Evolutionary conservation across 2,888 invertebrate genomes (phyloP), one percentile per base, ranked within the genome.

Genomic region (Gymnosoma rotundatum): DNA sequence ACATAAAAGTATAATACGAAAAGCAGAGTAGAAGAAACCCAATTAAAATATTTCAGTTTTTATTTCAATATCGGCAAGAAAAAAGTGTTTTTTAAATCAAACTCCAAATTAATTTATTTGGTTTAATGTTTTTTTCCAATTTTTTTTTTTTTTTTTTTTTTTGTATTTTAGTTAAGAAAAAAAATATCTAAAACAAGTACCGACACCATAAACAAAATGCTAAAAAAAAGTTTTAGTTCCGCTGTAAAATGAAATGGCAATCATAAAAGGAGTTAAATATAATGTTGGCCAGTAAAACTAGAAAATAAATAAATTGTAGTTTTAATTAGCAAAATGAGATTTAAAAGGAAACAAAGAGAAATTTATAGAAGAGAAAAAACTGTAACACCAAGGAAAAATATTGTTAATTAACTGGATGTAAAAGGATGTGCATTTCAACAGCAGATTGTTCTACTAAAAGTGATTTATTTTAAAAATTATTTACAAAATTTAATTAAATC

Each of bases 261-360:
- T 61, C 50, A 72, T 20, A 36, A 61, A 38, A 50, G 36, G 8
- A 10, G 50, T 8, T 50, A 72, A 50, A 60, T 48, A 72, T 60
- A 9, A 60, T 36, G 70, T 36, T 32, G 32, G 25, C 8, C 18
- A 32, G 12, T 20, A 32, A 58, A 48, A 70, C n/a, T 58, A 72
- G 16, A 36, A 60, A 72, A 32, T 32, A 8, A 72, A 50, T 21
- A 61, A 61, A 72, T 61, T 61, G 20, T 45, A 72, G 36, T 58
- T 72, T 72, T 61, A 72, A 72, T 61, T 61, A 72, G 60, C 6
- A 45, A 32, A 72, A 61, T 6, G 16, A 20, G 50, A 66, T 52
- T 36, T 32, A 0, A 18, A 66, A 12, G 32, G 32, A 36, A 48
- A 0, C 0, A 10, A 50, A 48, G 9, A 16, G 14, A 16, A 36